These are phyloP conservation scores for Phycodurus eques DNA, from an alignment of 2,113 vertebrate species.

Conservation along the genomic window DNA sequence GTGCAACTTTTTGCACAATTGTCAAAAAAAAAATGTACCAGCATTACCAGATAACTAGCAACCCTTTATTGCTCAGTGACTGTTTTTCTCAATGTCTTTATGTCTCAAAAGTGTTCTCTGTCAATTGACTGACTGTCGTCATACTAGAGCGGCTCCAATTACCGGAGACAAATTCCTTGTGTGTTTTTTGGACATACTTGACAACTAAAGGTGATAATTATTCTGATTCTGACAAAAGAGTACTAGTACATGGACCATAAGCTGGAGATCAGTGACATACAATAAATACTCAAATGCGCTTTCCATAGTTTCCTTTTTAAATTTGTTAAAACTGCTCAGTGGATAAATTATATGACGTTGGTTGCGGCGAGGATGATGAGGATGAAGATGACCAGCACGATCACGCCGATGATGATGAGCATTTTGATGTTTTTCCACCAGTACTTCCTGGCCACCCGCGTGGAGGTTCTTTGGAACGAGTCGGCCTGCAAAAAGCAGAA, in stretches of 20 bases:
- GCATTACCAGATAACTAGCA: no score
- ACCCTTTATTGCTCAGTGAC: no score
- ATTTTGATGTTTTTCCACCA: slow-evolving; percentile 81
- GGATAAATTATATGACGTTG: slow-evolving; percentile 58
- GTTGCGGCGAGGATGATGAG: slow-evolving; percentile 79
- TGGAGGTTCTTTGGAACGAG: slow-evolving; percentile 74
- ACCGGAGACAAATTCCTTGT: no score
- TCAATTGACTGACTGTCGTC: no score
- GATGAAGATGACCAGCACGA: slow-evolving; percentile 69
- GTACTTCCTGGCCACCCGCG: slow-evolving; percentile 73
- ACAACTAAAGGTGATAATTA: no score
- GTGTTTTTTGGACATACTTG: no score
- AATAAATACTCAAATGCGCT: not conserved
- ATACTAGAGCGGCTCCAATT: no score
- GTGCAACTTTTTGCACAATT: no score
- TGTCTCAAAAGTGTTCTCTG: no score
- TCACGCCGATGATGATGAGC: slow-evolving; percentile 72
- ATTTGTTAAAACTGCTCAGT: not conserved
- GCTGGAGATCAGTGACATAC: not conserved
- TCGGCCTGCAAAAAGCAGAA: slow-evolving; percentile 65
- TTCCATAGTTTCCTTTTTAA: not conserved
- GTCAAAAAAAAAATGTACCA: no score
- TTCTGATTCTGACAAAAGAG: no score
- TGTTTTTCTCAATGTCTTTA: no score
- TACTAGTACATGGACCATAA: not conserved